Conservation (phyloP, 2,113 vertebrate species). For the Bombycilla garrulus region DNA sequence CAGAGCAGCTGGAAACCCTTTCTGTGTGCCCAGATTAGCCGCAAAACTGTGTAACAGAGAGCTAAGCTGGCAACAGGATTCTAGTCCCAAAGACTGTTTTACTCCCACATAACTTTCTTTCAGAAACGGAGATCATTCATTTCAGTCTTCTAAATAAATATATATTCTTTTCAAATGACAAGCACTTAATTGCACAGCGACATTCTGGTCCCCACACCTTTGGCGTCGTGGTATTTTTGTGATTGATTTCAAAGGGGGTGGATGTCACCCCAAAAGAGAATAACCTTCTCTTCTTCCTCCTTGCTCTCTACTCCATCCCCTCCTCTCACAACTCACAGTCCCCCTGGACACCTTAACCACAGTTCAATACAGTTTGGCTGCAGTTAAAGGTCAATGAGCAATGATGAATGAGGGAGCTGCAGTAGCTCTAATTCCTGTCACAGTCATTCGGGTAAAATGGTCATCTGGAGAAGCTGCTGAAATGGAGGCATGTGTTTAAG, state of each 20-base stretch:
- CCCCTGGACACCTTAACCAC: not conserved
- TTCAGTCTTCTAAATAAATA: not conserved
- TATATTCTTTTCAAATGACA: not conserved
- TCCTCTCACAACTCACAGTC: not conserved
- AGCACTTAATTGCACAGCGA: not conserved
- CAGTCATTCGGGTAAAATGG: not conserved
- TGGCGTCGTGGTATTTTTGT: not conserved
- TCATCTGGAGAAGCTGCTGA: not conserved
- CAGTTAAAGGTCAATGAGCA: conserved; percentile 6
- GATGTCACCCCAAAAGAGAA: not conserved
- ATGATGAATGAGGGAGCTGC: not conserved
- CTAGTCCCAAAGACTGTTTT: conserved; percentile 5
- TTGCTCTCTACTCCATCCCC: not conserved
- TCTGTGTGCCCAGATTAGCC: conserved; percentile 10
- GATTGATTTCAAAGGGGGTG: not conserved
- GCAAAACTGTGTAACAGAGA: not conserved
- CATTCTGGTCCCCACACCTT: not conserved
- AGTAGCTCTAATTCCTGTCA: not conserved
- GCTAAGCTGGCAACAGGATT: not conserved
- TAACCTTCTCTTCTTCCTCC: not conserved
- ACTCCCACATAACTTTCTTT: conserved; percentile 20
- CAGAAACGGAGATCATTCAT: not conserved
- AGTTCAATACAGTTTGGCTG: not conserved
- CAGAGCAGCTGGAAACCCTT: conserved; percentile 21
- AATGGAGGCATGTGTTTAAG: not conserved